A percentile compares a stretch with the other conserved stretches of the same genome.
Evolutionary conservation across 2,113 vertebrate genomes (phyloP).

Genomic region (Ranitomeya imitator): DNA sequence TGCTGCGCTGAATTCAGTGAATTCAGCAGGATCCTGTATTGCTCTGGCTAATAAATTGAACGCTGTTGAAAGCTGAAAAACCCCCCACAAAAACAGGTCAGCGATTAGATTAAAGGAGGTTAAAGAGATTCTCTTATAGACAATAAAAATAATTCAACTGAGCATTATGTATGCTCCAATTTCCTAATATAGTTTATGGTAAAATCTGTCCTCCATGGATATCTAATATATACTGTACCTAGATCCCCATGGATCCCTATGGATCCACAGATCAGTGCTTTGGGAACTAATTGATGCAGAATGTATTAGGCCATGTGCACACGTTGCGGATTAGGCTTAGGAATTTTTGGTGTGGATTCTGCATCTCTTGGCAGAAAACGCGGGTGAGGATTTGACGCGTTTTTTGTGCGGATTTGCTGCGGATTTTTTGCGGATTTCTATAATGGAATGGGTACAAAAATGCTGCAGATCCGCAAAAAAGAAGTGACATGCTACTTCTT

Average conservation of each 20-base stretch:
- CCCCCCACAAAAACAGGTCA: not conserved
- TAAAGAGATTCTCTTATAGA: not conserved
- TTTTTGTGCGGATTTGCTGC: too few relatives aligned
- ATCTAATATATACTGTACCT: not conserved
- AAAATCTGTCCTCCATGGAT: not conserved
- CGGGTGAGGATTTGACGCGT: too few relatives aligned
- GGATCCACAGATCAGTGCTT: not conserved
- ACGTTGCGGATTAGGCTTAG: too few relatives aligned
- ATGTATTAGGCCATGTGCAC: not conserved
- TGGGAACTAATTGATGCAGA: not conserved
- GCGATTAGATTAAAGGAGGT: not conserved
- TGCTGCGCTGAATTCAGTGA: too few relatives aligned
- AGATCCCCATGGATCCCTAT: conserved; percentile 7
- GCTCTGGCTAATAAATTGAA: not conserved
- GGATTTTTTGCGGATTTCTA: too few relatives aligned
- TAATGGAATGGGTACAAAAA: too few relatives aligned
- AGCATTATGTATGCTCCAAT: not conserved
- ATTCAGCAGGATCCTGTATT: too few relatives aligned
- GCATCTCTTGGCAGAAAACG: too few relatives aligned
- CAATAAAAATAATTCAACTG: not conserved
- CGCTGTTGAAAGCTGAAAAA: not conserved
- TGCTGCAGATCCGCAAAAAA: too few relatives aligned
- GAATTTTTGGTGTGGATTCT: too few relatives aligned
- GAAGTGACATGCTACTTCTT: too few relatives aligned
- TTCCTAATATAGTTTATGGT: not conserved